Evolutionary conservation across 2,888 invertebrate species (phyloP), one percentile per base, ranked within the genome.

Genomic region (Heliconius charithonia): DNA sequence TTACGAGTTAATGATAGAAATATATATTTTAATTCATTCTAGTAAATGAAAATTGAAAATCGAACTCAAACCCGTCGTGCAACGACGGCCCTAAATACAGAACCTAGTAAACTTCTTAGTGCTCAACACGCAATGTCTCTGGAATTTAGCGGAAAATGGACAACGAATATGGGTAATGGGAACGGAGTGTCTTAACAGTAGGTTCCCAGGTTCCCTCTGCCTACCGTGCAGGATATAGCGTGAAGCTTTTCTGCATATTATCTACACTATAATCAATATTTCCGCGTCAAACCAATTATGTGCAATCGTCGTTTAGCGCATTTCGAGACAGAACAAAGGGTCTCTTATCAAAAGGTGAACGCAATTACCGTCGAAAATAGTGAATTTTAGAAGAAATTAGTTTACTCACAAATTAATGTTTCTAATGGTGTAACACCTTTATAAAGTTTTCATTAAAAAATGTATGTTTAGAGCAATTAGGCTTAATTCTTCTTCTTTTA

Each of bases 211-310:
- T 51, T 51, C 51, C 22, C 51, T 22, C 22, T 51, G 19, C 19
- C 16, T 45, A 45, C 16, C 45, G 45, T 13, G 45, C 16, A 0
- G 19, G 4, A 6, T 51, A 51, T 19, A 22, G 51, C 9, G 22
- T 51, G 19, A 51, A 51, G 19, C 2, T 51, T 7, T 22, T 51
- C 7, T 51, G 59, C 10, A 22, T n/a, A 59, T 10, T 59, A n/a
- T n/a, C 9, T n/a, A n/a, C 12, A 41, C 41, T 67, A 22, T 19
- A 29, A 72, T 41, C 32, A 71, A 77, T 66, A 72, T 51, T 75
- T 67, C 76, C 79, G 67, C 62, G 51, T 66, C 27, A 56, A 79
- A 56, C 63, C 75, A 81, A 79, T 81, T 77, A 81, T 66, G 13
- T 27, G 74, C 56, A 63, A 78, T 59, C 62, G 19, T 37, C 51